Base-by-base conservation (phyloP, 1,140 invertebrate genomes). In the Adelges cooleyi region DNA sequence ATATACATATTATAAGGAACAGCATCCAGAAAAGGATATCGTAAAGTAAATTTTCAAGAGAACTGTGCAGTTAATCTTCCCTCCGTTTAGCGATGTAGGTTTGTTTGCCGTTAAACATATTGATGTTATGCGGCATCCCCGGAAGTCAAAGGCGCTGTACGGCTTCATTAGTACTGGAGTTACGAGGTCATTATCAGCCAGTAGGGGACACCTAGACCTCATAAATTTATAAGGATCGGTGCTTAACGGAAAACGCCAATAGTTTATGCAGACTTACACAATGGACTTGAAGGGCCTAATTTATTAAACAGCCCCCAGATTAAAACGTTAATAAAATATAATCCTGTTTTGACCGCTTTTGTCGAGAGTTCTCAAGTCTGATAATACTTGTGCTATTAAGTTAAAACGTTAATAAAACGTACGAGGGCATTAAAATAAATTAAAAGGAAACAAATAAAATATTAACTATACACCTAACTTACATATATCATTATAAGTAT, bases 221-320 rank as follows among this genome's bases (percentile, higher is more conserved):
- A 54, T 54, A 54, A 54, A 54, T 54, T 54, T 38, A 42, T 54
- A 54, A 54, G 52, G 52, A 54, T 54, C 25, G 52, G 52, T 38
- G 18, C 17, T 54, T 25, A 49, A 8, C 6, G 22, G 36, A 36
- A 54, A 13, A 38, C 33, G 33, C 52, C 33, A 20, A 29, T 52
- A 53, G 51, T 33, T 53, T 53, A 53, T 33, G 36, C 29, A 33
- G 22, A 23, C 36, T 17, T 52, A 33, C 27, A 33, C 27, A 29
- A 17, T 33, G 25, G 10, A 53, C 11, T 53, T 3, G 36, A 40
- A 40, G 52, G 52, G 52, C 20, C 18, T 38, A 9, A 54, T 54
- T 54, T 40, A 38, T 40, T 40, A 54, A 54, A 54, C 52, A 38
- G 25, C 36, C 13, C 23, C 23, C n/a, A 23, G 33, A 54, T 54